Base-by-base conservation (phyloP, 2,113 vertebrate genomes). In the Rallus limicola region DNA sequence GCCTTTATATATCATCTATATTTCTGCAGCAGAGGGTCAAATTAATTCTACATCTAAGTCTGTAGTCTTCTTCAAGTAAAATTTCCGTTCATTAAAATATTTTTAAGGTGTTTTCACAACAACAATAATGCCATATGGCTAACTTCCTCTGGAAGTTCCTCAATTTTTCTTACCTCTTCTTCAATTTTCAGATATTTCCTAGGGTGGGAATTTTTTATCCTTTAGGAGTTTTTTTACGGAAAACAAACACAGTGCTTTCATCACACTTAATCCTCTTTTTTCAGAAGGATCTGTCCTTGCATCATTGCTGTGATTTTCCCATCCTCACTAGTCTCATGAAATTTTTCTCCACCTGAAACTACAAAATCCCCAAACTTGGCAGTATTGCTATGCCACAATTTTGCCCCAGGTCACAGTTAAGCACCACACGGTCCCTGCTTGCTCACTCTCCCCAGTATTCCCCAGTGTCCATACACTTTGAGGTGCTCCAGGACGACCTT, bases 1-100 rank as follows among this genome's bases (percentile, higher is more conserved):
- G 46, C 34, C 48, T 93, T 92, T 95, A 97, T 94, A 91, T 87
- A 67, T 93, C 90, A 91, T 93, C 76, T 82, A 24, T 38, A 82
- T 90, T 96, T 86, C 90, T 93, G n/a, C 56, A 86, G 64, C 2
- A 0, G 58, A 82, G 60, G 55, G n/a, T 33, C 17, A 86, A 92
- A 70, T 24, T 21, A 68, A 42, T 56, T 14, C 9, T 50, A 6
- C 29, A 5, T 36, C 82, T 17, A n/a, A 50, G n/a, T 23, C 33
- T 70, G 23, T 16, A 75, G 33, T 14, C 29, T 46, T 82, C 58
- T 83, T 89, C 34, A 75, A 63, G 48, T 48, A 84, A 88, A 90
- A 85, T 63, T 82, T 44, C 36, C 38, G 6, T 71, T 83, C 20
- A 40, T 52, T 78, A 65, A 52, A 60, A 59, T 58, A 78, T 75